A percentile compares a stretch with the other conserved stretches of the same genome.
Evolutionary conservation across 2,113 vertebrate species (phyloP).

Genomic region (Tachysurus fulvidraco): DNA sequence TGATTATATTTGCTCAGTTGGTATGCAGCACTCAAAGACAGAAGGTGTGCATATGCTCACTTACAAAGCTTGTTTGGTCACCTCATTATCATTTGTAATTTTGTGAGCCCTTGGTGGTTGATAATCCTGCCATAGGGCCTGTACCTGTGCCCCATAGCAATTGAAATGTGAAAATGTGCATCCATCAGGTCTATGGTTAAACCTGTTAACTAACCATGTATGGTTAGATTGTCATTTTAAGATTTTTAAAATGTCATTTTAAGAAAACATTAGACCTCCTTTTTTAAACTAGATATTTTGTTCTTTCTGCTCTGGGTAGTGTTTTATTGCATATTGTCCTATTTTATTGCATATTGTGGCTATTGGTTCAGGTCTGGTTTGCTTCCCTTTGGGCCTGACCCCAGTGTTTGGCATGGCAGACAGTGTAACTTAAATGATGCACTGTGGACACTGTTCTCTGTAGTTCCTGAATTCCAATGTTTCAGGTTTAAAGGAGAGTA

Average conservation of each 20-base stretch:
- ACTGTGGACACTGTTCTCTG: not conserved
- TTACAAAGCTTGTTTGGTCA: not conserved
- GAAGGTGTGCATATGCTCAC: conserved; percentile 1
- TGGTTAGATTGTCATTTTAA: not conserved
- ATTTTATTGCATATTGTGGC: not conserved
- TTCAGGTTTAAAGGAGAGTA: no score
- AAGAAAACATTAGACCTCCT: not conserved
- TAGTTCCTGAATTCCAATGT: not conserved
- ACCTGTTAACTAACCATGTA: no score
- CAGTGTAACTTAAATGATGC: not conserved
- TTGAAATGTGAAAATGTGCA: not conserved
- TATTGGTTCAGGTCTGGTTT: not conserved
- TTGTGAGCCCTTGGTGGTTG: not conserved
- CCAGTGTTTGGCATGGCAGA: not conserved
- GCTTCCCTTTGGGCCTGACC: not conserved
- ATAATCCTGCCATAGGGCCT: not conserved
- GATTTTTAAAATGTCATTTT: not conserved
- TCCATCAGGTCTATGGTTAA: not conserved
- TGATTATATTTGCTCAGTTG: not conserved
- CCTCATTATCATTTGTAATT: not conserved
- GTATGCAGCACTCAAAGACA: not conserved
- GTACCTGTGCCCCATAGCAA: not conserved
- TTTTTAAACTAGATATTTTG: not conserved
- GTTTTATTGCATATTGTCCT: not conserved
- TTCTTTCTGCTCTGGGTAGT: not conserved